Evolutionary conservation across 2,113 vertebrate species (phyloP), one percentile per base, ranked within the genome.

Genomic region (Periophthalmodon schlosseri): DNA sequence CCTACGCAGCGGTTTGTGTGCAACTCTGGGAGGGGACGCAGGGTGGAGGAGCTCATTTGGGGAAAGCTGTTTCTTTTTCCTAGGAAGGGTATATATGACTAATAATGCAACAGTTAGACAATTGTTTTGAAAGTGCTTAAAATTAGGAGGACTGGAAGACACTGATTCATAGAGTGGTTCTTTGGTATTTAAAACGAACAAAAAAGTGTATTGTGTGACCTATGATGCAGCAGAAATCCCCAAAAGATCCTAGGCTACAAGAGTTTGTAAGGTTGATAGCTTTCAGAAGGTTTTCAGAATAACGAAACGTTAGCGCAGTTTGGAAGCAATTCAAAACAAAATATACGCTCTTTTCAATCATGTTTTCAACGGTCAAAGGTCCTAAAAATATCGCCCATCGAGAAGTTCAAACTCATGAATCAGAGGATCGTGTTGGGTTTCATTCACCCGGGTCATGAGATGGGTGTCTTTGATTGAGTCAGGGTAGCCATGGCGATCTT

Each of bases 31-130:
- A 76, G 46, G 34, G 66, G 76, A 65, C 13, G 15, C 20, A 39
- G 71, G 80, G 78, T 74, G 78, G 61, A 70, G 82, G 69, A 60
- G 76, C 60, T 83, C 66, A 24, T 74, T 64, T 36, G 71, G 58
- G 57, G 60, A 60, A 36, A 84, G 81, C 47, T 73, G 69, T 63
- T 60, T 20, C 20, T 56, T 61, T 78, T 81, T 68, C 57, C 46
- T 57, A 69, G 2, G 52, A n/a, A 56, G 52, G n/a, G 74, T 10
- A 44, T 44, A 28, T 71, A 58, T 28, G 67, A 46, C 39, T 61
- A 50, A 68, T 44, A 44, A 44, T 44, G 39, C 34, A 67, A 47
- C 16, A 65, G 34, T n/a, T 20, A 8, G 15, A 14, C 4, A 18
- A 36, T 34, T 65, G 63, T 65, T 65, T 63, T 63, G 57, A 24